These are phyloP conservation scores for Takifugu flavidus DNA, from an alignment of 2,113 vertebrate genomes.

Conservation along the genomic window DNA sequence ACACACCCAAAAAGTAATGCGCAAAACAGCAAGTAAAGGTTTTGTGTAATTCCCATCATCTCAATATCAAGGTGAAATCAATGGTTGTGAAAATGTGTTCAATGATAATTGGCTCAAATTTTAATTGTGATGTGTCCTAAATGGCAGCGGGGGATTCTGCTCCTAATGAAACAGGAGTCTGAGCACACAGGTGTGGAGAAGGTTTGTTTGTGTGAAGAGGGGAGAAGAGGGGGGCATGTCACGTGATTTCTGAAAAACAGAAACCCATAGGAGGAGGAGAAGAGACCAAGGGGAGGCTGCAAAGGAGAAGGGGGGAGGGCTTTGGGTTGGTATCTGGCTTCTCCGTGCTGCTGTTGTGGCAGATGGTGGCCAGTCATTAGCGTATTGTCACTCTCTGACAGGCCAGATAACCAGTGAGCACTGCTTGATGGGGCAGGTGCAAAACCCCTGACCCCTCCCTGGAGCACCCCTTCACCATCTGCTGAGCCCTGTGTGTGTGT, in stretches of 20 bases:
- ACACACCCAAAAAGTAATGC: too few species aligned
- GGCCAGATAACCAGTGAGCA: slow-evolving; percentile 76
- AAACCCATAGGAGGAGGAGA: slow-evolving; percentile 44
- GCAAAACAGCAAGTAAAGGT: too few species aligned
- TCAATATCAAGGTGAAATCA: too few species aligned
- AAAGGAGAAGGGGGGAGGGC: slow-evolving; percentile 6
- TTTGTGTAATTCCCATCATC: too few species aligned
- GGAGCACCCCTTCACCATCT: slow-evolving; percentile 62
- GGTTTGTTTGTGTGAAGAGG: slow-evolving; percentile 17
- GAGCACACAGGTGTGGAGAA: slow-evolving; percentile 26
- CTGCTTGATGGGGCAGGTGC: slow-evolving; percentile 81
- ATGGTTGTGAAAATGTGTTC: too few species aligned
- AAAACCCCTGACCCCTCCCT: slow-evolving; percentile 76
- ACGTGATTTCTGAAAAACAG: slow-evolving; percentile 60
- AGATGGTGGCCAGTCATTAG: slow-evolving; percentile 83
- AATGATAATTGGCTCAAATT: background rate
- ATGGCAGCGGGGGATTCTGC: too few species aligned
- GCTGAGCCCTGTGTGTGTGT: slow-evolving; percentile 42
- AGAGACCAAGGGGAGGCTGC: slow-evolving; percentile 1
- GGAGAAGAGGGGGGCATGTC: slow-evolving; percentile 5
- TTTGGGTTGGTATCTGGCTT: slow-evolving; percentile 22
- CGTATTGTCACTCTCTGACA: slow-evolving; percentile 82
- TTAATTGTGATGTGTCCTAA: too few species aligned
- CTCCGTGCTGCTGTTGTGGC: slow-evolving; percentile 70
- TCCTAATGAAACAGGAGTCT: too few species aligned